A percentile compares a stretch with the other conserved stretches of the same genome.
phyloP scores from a whole-genome alignment of 2,888 invertebrate species.

The Psylliodes chrysocephalus region DNA sequence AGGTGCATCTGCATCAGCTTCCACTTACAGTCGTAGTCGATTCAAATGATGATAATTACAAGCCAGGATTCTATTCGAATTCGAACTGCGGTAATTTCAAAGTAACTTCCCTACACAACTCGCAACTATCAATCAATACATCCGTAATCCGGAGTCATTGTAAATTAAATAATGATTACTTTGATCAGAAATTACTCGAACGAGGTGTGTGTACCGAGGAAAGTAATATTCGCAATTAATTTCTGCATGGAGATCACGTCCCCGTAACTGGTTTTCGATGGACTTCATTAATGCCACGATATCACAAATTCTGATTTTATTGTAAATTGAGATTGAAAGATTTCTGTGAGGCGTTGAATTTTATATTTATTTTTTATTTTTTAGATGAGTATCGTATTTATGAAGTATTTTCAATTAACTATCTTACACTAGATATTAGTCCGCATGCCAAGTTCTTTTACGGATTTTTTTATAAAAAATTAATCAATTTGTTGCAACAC shows the following conservation, averaged over 20 bases:
- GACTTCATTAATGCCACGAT: slow-evolving; percentile 42
- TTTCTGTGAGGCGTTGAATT: slow-evolving; percentile 9
- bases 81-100: slow-evolving; percentile 36
- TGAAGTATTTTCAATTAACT: slow-evolving; percentile 1
- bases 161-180: slow-evolving; percentile 52
- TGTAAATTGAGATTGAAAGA: slow-evolving; percentile 15
- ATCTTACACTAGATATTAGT: slow-evolving; percentile 2
- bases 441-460: neutral
- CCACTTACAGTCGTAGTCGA: slow-evolving; percentile 4
- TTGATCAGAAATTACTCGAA: slow-evolving; percentile 47
- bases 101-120: slow-evolving; percentile 28
- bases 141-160: slow-evolving; percentile 46
- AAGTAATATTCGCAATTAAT: slow-evolving; percentile 47
- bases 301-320: slow-evolving; percentile 17
- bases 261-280: slow-evolving; percentile 40
- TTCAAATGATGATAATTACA: slow-evolving; percentile 27
- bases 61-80: slow-evolving; percentile 8
- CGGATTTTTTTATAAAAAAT: neutral
- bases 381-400: slow-evolving; percentile 4
- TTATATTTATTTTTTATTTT: neutral
- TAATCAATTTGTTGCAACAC: neutral
- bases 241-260: slow-evolving; percentile 48
- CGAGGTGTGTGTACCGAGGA: slow-evolving; percentile 46
- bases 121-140: slow-evolving; percentile 42
- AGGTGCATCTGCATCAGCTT: slow-evolving; percentile 12